Conservation (phyloP, 1,140 invertebrate genomes). For the Diachasmimorpha longicaudata region DNA sequence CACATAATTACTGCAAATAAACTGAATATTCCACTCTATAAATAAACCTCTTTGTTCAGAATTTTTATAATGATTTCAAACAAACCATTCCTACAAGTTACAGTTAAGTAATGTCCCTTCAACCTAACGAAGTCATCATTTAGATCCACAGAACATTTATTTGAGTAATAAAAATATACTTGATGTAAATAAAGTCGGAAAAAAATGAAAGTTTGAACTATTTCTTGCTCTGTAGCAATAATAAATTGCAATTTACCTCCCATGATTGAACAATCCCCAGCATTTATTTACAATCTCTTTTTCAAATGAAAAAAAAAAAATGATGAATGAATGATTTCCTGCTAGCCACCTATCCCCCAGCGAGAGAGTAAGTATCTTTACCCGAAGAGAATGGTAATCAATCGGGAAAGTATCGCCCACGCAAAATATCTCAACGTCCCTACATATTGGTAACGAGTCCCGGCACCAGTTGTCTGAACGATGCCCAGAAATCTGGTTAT, state of each 20-base stretch:
- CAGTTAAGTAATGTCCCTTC: too few relatives aligned
- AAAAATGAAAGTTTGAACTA: not conserved
- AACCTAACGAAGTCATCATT: too few relatives aligned
- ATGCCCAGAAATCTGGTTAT: not conserved
- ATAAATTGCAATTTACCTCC: not conserved
- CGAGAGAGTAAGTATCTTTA: not conserved
- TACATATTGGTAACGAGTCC: constrained; percentile 4
- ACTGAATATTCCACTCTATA: too few relatives aligned
- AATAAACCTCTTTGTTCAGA: too few relatives aligned
- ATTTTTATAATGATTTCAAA: too few relatives aligned
- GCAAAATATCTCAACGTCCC: not conserved
- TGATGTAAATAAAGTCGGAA: too few relatives aligned
- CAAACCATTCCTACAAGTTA: too few relatives aligned
- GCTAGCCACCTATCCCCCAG: not conserved
- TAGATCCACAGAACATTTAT: not conserved
- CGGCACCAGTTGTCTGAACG: not conserved
- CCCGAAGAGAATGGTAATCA: not conserved
- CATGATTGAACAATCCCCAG: not conserved
- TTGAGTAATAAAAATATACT: not conserved
- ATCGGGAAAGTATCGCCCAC: constrained; percentile 4
- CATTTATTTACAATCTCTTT: not conserved
- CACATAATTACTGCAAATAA: too few relatives aligned
- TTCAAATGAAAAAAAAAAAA: not conserved
- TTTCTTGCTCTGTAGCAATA: not conserved
- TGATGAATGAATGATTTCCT: not conserved